Conservation (phyloP, 1,140 invertebrate species). For the Centruroides sculpturatus region DNA sequence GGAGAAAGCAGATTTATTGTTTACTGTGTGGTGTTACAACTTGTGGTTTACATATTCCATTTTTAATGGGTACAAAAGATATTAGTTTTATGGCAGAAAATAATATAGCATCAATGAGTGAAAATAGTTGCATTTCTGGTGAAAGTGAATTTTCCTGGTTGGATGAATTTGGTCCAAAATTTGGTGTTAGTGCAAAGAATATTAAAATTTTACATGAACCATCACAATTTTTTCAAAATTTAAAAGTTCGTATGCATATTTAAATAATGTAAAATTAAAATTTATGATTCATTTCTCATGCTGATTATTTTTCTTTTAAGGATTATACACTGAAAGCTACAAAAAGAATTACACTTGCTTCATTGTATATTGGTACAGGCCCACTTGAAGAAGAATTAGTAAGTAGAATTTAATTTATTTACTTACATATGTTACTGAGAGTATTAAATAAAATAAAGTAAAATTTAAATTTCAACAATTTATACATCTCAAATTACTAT, state of each 20-base stretch:
- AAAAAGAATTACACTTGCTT: constrained; percentile 69
- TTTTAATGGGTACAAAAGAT: background rate
- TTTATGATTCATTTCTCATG: too few species aligned
- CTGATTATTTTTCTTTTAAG: constrained; percentile 32
- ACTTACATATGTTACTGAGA: too few species aligned
- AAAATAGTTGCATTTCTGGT: background rate
- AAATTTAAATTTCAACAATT: too few species aligned
- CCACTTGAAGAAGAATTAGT: constrained; percentile 64
- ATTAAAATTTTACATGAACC: constrained; percentile 28
- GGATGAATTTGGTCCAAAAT: constrained; percentile 24
- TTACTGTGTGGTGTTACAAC: background rate
- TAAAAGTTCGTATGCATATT: constrained; percentile 17
- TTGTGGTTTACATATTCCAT: constrained; percentile 1
- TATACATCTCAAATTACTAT: too few species aligned
- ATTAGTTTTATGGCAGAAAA: background rate
- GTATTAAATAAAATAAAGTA: too few species aligned
- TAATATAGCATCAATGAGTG: background rate
- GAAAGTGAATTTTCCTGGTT: constrained; percentile 21
- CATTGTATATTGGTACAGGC: constrained; percentile 87
- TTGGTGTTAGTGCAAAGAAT: constrained; percentile 25
- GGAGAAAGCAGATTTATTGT: background rate
- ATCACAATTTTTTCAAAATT: constrained; percentile 26
- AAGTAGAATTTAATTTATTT: constrained; percentile 20
- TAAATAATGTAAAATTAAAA: background rate
- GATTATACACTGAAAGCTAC: constrained; percentile 51